A percentile compares a stretch with the other conserved stretches of the same genome.
These are phyloP conservation scores for Sussaba pulchella DNA, from an alignment of 2,888 invertebrate genomes.

Conservation along the genomic window DNA sequence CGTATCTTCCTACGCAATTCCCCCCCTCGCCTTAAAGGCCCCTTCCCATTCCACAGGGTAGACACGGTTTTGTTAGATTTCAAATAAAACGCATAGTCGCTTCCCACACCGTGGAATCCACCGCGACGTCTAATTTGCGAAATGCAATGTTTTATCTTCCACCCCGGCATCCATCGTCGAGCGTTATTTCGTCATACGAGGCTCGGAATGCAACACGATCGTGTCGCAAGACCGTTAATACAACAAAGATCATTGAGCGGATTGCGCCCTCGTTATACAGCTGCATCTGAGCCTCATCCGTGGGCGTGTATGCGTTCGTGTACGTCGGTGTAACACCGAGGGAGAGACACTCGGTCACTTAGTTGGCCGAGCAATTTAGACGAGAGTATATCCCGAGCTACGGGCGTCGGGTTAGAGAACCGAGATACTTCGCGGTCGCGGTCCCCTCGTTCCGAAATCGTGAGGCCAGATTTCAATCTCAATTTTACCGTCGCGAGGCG, in stretches of 20 bases:
- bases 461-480: constrained; percentile 38
- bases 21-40: neutral
- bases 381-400: neutral
- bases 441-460: constrained; percentile 24
- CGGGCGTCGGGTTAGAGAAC: constrained; percentile 6
- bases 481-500: constrained; percentile 7
- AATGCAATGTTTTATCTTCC: constrained; percentile 5
- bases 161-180: neutral
- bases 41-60: constrained; percentile 2
- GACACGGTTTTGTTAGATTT: constrained; percentile 19
- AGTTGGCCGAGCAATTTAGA: constrained; percentile 27
- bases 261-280: constrained; percentile 15
- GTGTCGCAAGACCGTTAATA: constrained; percentile 12
- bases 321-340: neutral
- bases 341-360: neutral
- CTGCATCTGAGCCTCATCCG: neutral
- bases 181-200: constrained; percentile 4
- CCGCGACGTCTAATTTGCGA: constrained; percentile 17
- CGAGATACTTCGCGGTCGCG: neutral
- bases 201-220: constrained; percentile 1
- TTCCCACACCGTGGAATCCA: neutral
- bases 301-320: neutral
- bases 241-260: constrained; percentile 23
- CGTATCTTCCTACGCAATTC: constrained; percentile 50
- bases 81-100: constrained; percentile 13